Evolutionary conservation across 2,113 vertebrate species (phyloP), one percentile per base, ranked within the genome.

Genomic region (Pygoscelis adeliae): DNA sequence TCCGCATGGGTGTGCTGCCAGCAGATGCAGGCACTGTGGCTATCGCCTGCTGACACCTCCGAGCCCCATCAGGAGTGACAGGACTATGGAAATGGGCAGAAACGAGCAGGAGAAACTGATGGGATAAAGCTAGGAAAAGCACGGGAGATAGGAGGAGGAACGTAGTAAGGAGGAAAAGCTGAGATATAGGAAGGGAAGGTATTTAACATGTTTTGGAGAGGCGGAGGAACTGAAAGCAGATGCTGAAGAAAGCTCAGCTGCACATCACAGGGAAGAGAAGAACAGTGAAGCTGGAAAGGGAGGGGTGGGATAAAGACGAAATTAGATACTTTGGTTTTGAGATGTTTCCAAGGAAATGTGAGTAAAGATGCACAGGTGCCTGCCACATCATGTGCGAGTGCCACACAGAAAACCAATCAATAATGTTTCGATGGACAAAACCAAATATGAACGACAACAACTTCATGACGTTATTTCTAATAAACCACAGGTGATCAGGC

Each of bases 1-100:
- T 23, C 26, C 2, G 0, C 26, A 46, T 0, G 0, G 15, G 17
- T 17, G 23, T 67, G 67, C 14, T 56, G 44, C 12, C 26, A 65
- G 61, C 21, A 61, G 46, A 32, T 12, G 36, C 22, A 11, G 76
- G 19, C 34, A 40, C 65, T 5, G 12, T 18, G 53, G 42, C 47
- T 58, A 15, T 13, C 38, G 9, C 29, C 27, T 17, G 15, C 26
- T 52, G 61, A n/a, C 62, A 70, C 46, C 25, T 34, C 44, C 26
- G 18, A 69, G 44, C 38, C 30, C 22, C 34, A 38, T 21, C 22
- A 42, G 65, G 44, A 47, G 11, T 30, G 34, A 23, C 4, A 30
- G 34, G 5, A 42, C 22, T 34, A 62, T 9, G 21, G 53, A 72
- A 50, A 62, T 1, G 11, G 30, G 19, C 34, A 82, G 22, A 52